A percentile compares a stretch with the other conserved stretches of the same genome.
These are phyloP conservation scores for Mimachlamys varia DNA, from an alignment of 2,888 invertebrate genomes.

Conservation along the genomic window DNA sequence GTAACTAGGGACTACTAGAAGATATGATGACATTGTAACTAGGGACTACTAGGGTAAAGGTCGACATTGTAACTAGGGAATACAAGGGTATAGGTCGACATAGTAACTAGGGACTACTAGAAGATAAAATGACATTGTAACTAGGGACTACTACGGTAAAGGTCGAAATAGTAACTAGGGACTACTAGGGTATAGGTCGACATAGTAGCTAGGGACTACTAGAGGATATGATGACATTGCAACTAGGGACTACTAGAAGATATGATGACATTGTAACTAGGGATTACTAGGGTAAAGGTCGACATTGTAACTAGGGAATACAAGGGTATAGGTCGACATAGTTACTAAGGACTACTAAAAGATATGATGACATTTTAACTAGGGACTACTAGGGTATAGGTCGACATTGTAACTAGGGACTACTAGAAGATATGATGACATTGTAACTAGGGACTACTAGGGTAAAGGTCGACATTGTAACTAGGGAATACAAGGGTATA, in stretches of 20 bases:
- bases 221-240: not conserved
- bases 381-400: not conserved
- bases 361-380: not conserved
- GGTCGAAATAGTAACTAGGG: too few relatives aligned
- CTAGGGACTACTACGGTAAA: too few relatives aligned
- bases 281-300: not conserved
- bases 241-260: not conserved
- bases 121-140: too few relatives aligned
- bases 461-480: too few relatives aligned
- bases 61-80: too few relatives aligned
- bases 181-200: not conserved
- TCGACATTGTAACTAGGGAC: not conserved
- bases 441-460: too few relatives aligned
- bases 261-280: not conserved
- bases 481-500: not conserved
- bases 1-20: too few relatives aligned
- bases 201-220: not conserved
- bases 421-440: not conserved
- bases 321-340: not conserved
- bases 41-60: too few relatives aligned
- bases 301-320: not conserved
- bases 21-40: too few relatives aligned
- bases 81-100: too few relatives aligned
- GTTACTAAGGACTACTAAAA: not conserved
- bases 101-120: too few relatives aligned